Conservation (phyloP, 2,113 vertebrate genomes). For the Passer domesticus region DNA sequence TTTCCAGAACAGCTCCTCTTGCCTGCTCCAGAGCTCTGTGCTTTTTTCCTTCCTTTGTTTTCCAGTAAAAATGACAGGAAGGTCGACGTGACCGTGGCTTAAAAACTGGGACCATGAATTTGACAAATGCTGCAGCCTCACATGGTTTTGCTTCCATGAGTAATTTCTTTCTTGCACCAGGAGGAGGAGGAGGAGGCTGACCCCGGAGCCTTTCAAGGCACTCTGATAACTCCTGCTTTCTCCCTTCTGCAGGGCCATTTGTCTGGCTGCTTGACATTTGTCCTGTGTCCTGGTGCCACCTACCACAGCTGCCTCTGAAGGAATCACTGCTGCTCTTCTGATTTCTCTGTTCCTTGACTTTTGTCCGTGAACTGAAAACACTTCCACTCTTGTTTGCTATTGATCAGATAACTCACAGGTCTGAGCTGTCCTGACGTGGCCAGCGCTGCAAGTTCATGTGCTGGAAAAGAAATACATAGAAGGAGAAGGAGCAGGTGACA, state of each 20-base stretch:
- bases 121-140: constrained; percentile 5
- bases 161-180: not conserved
- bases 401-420: constrained; percentile 24
- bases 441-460: not conserved
- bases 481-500: not conserved
- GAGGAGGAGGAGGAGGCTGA: not conserved
- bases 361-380: not conserved
- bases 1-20: not conserved
- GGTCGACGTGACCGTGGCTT: not conserved
- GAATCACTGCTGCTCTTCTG: not conserved
- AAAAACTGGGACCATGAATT: not conserved
- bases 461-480: not conserved
- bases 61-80: not conserved
- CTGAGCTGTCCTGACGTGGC: not conserved
- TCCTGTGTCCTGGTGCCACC: not conserved
- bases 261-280: constrained; percentile 17
- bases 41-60: not conserved
- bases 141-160: not conserved
- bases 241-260: not conserved
- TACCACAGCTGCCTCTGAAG: not conserved
- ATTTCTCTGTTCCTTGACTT: constrained; percentile 17
- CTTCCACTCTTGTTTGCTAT: not conserved
- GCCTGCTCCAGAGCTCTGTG: not conserved
- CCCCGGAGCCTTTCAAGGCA: not conserved
- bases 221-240: not conserved